phyloP scores from a whole-genome alignment of 2,888 invertebrate species.

The Standfussiana lucernea region DNA sequence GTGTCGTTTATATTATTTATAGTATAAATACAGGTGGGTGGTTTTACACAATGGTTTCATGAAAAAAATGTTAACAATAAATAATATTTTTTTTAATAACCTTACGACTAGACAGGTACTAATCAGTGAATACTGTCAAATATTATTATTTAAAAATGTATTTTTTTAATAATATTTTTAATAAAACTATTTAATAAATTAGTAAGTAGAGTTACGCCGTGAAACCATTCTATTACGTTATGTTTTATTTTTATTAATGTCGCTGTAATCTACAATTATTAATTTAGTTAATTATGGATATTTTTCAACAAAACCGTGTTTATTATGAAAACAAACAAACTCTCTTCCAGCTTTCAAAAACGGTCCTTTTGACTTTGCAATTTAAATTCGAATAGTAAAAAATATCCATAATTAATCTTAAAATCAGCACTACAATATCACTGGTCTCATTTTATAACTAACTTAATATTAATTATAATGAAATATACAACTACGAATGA shows the following conservation, averaged over 20 bases:
- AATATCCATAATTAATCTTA: conserved; percentile 24
- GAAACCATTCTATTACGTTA: conserved; percentile 37
- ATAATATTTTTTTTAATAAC: conserved; percentile 71
- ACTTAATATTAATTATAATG: conserved; percentile 58
- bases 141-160: conserved; percentile 58
- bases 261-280: conserved; percentile 10
- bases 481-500: conserved; percentile 53
- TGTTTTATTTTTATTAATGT: conserved; percentile 3
- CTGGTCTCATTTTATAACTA: conserved; percentile 63
- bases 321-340: neutral
- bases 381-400: neutral
- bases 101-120: conserved; percentile 90
- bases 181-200: conserved; percentile 62
- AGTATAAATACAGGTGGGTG: conserved; percentile 77
- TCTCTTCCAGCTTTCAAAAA: neutral
- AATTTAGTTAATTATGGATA: conserved; percentile 40
- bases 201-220: conserved; percentile 69
- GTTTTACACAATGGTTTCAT: conserved; percentile 59
- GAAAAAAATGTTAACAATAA: conserved; percentile 70
- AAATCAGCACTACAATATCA: conserved; percentile 48
- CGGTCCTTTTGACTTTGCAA: too few relatives aligned
- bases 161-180: conserved; percentile 53
- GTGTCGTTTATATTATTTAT: conserved; percentile 45
- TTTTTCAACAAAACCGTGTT: neutral
- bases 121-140: conserved; percentile 88